Percentiles rank a stretch among this genome's conserved stretches.
phyloP scores from a whole-genome alignment of 1,140 invertebrate species.

The Microplitis demolitor region DNA sequence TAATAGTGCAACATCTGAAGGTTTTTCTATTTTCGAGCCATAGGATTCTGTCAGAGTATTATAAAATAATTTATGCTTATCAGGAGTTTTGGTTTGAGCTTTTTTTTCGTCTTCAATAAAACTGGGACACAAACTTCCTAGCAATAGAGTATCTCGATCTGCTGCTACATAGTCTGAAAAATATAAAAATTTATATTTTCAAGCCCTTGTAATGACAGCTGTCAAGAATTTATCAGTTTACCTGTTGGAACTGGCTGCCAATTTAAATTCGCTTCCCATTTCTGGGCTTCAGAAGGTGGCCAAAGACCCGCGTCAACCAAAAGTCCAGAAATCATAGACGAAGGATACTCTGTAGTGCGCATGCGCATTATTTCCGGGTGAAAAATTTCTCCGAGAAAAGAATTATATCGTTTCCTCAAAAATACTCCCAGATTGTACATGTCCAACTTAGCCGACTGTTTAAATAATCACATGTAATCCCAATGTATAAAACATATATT shows the following conservation, averaged over 20 bases:
- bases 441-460: constrained; percentile 38
- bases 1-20: constrained; percentile 39
- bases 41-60: constrained; percentile 35
- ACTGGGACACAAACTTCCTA: constrained; percentile 47
- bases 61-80: constrained; percentile 33
- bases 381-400: constrained; percentile 45
- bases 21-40: constrained; percentile 34
- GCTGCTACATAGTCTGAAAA: constrained; percentile 40
- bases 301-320: constrained; percentile 64
- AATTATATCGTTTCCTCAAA: constrained; percentile 44
- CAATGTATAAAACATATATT: not conserved
- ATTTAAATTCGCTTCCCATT: constrained; percentile 53
- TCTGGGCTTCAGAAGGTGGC: constrained; percentile 52
- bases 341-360: constrained; percentile 59
- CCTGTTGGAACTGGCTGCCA: constrained; percentile 67
- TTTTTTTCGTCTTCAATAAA: constrained; percentile 34
- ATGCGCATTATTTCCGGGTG: constrained; percentile 51
- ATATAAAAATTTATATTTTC: not conserved
- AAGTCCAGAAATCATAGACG: constrained; percentile 65
- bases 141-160: constrained; percentile 41
- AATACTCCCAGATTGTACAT: constrained; percentile 46
- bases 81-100: not conserved
- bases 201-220: too few relatives aligned
- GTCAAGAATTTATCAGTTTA: not conserved
- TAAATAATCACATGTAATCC: constrained; percentile 8